These are phyloP conservation scores for Nyctibius grandis DNA, from an alignment of 2,797 vertebrate species.

Conservation along the genomic window DNA sequence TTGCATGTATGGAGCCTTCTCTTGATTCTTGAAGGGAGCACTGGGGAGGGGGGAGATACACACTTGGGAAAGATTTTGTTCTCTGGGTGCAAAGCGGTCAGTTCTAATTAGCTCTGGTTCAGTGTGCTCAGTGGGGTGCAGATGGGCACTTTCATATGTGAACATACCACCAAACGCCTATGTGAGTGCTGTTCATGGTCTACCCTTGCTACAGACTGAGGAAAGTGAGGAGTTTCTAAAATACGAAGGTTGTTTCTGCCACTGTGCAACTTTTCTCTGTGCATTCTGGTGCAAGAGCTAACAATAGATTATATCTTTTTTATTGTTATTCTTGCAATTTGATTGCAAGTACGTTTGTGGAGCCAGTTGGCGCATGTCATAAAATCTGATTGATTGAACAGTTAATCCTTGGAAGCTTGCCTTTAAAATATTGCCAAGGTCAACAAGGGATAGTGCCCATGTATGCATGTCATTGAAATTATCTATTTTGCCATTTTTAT, in stretches of 20 bases:
- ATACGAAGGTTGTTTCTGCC: background rate
- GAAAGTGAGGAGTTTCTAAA: background rate
- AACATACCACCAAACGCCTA: background rate
- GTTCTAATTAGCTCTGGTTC: background rate
- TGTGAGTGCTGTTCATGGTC: background rate
- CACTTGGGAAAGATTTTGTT: background rate
- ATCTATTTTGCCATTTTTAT: constrained; percentile 36
- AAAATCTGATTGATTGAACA: constrained; percentile 62
- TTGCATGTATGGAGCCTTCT: fast-evolving
- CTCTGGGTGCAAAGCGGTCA: background rate
- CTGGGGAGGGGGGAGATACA: fast-evolving
- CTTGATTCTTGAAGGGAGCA: background rate
- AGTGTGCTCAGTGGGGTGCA: fast-evolving
- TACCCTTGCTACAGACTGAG: background rate
- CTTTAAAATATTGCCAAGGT: constrained; percentile 59
- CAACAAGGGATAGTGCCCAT: constrained; percentile 6
- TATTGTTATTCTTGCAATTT: constrained; percentile 24
- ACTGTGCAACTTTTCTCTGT: background rate
- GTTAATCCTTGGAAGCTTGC: constrained; percentile 49
- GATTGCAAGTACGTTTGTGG: constrained; percentile 20
- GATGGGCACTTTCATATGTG: background rate
- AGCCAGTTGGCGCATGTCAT: constrained; percentile 24
- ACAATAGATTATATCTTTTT: constrained; percentile 2
- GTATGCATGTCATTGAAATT: background rate
- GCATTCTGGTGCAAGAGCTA: background rate